Percentiles rank a stretch among this genome's conserved stretches.
Evolutionary conservation across 2,113 vertebrate species (phyloP).

Genomic region (Sterrhoptilus dennistouni): DNA sequence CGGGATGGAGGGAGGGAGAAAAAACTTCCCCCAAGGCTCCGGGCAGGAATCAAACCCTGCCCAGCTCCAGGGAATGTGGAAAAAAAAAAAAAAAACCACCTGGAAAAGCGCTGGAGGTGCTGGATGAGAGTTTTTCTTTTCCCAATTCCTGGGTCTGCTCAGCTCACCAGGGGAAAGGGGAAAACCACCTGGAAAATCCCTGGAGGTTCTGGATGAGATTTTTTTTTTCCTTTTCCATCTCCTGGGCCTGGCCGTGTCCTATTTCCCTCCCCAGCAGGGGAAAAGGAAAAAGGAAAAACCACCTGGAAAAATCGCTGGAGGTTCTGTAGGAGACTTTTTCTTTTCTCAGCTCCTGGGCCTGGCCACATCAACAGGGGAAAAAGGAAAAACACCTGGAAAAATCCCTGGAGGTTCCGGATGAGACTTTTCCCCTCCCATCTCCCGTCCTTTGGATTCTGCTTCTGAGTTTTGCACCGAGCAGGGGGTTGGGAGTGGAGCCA

Average conservation of each 20-base stretch:
- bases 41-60: not conserved
- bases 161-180: too few relatives aligned
- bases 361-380: too few relatives aligned
- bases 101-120: not conserved
- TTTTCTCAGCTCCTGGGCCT: too few relatives aligned
- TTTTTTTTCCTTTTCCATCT: too few relatives aligned
- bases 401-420: too few relatives aligned
- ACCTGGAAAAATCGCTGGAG: not conserved
- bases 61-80: not conserved
- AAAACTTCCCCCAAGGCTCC: not conserved
- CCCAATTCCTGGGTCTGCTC: not conserved
- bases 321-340: too few relatives aligned
- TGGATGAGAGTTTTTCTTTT: not conserved
- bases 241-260: too few relatives aligned
- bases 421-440: too few relatives aligned
- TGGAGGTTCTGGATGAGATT: too few relatives aligned
- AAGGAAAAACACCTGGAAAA: too few relatives aligned
- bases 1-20: fast-evolving
- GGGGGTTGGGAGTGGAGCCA: not conserved
- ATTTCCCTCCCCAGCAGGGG: too few relatives aligned
- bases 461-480: fast-evolving
- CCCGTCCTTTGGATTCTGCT: not conserved
- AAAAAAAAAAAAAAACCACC: not conserved
- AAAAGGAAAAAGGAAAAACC: not conserved
- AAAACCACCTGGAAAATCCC: too few relatives aligned